Percentiles rank a stretch among this genome's conserved stretches.
Conservation (phyloP, 1,140 invertebrate species). For the Zaprionus tsacasi region DNA sequence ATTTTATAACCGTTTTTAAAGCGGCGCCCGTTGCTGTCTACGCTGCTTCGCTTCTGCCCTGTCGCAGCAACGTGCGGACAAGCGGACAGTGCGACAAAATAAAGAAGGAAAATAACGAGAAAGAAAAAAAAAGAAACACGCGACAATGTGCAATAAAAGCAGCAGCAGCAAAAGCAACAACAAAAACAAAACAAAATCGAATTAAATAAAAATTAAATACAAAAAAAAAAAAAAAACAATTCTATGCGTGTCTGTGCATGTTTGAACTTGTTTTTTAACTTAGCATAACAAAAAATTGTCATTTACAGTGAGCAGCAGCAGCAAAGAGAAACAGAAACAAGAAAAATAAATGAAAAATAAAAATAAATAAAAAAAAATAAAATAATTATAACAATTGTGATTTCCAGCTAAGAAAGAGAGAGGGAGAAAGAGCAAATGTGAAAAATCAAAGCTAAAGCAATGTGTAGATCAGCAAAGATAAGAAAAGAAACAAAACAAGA, state of each 20-base stretch:
- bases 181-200: slow-evolving; percentile 15
- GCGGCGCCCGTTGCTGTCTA: slow-evolving; percentile 53
- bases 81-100: slow-evolving; percentile 43
- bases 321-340: slow-evolving; percentile 13
- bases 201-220: slow-evolving; percentile 18
- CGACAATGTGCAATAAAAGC: slow-evolving; percentile 6
- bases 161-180: background rate
- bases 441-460: background rate
- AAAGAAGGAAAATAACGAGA: background rate
- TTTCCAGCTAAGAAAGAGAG: background rate
- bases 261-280: slow-evolving; percentile 12
- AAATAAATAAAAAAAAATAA: slow-evolving; percentile 14
- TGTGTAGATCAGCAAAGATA: slow-evolving; percentile 5
- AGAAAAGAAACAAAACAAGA: slow-evolving; percentile 7
- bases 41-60: slow-evolving; percentile 44
- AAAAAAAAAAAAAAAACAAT: slow-evolving; percentile 15
- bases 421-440: background rate
- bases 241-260: slow-evolving; percentile 1
- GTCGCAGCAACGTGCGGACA: slow-evolving; percentile 26
- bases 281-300: background rate
- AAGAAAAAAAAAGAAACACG: slow-evolving; percentile 9
- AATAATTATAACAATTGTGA: slow-evolving; percentile 30
- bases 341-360: slow-evolving; percentile 1
- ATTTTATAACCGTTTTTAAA: slow-evolving; percentile 74
- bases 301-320: background rate